Base-by-base conservation (phyloP, 2,113 vertebrate genomes). In the Ochotona curzoniae region DNA sequence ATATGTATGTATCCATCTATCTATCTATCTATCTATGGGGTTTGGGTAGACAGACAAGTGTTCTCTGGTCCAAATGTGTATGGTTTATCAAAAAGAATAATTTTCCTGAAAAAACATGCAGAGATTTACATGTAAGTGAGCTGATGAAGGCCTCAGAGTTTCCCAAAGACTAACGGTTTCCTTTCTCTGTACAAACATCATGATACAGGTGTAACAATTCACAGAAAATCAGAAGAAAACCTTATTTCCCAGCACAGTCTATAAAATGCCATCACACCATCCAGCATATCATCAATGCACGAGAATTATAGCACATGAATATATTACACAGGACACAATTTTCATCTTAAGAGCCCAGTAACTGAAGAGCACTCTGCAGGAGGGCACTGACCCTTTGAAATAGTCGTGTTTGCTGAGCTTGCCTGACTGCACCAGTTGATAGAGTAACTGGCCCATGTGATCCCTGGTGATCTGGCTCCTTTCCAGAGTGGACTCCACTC, bases 401-500 rank as follows among this genome's bases (percentile, higher is more conserved):
- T 99, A 98, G 97, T 99, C 98, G 93, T 98, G 92, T 95, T 98
- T 99, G 98, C 98, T 98, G 93, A 99, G 98, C 95, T 98, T 98
- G 67, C 98, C 98, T 0, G 97, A 97, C 95, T 99, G 99, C 91
- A 99, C 98, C 97, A 99, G 98, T 97, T 99, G 99, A 96, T 98
- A 98, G 17, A 99, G 95, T 75, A 99, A 97, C 93, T 99, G 99
- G 87, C 99, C 99, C 99, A 99, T 98, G 98, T 99, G 99, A 95
- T 99, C 99, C 96, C 99, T 98, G 92, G 99, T 99, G 96, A 99
- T 99, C 97, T 99, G 99, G 88, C 99, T 99, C 92, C 99, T 98
- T 97, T 99, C 99, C 83, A 99, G 98, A 14, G 99, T 99, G 0
- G 99, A 99, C 96, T 99, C 99, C 96, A 99, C 99, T 23, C 99